Conservation (phyloP, 2,888 invertebrate genomes). For the Atethmia centrago region DNA sequence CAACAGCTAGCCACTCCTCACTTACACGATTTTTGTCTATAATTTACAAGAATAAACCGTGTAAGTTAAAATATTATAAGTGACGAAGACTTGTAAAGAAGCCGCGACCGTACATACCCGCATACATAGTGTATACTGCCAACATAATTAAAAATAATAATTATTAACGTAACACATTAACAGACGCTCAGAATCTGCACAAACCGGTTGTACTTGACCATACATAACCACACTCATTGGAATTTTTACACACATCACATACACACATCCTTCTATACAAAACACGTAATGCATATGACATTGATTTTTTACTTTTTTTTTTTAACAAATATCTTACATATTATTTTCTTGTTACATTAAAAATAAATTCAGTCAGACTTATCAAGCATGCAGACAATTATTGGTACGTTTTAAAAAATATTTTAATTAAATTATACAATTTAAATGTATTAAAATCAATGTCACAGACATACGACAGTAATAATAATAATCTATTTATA, state of each 20-base stretch:
- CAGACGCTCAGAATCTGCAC: constrained; percentile 56
- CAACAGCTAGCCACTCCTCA: background rate
- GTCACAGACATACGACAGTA: constrained; percentile 37
- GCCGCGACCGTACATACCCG: constrained; percentile 58
- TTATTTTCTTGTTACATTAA: constrained; percentile 38
- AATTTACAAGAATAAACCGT: background rate
- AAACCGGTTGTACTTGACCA: constrained; percentile 69
- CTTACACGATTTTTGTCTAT: background rate
- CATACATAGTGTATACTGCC: constrained; percentile 52
- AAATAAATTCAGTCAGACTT: constrained; percentile 53
- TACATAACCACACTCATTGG: constrained; percentile 67
- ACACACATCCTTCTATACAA: constrained; percentile 64
- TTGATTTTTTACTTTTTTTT: constrained; percentile 33
- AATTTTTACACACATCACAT: constrained; percentile 67
- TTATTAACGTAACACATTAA: constrained; percentile 54
- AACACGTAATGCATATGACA: constrained; percentile 53
- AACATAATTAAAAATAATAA: constrained; percentile 61
- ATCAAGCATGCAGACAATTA: constrained; percentile 29
- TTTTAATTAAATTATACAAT: constrained; percentile 25
- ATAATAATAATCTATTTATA: constrained; percentile 57
- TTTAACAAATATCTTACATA: constrained; percentile 9
- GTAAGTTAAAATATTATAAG: background rate
- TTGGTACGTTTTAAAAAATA: constrained; percentile 33
- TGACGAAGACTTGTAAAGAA: constrained; percentile 8
- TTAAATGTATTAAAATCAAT: constrained; percentile 48